Evolutionary conservation across 2,113 vertebrate species (phyloP).

Genomic region (Sebastes fasciatus): DNA sequence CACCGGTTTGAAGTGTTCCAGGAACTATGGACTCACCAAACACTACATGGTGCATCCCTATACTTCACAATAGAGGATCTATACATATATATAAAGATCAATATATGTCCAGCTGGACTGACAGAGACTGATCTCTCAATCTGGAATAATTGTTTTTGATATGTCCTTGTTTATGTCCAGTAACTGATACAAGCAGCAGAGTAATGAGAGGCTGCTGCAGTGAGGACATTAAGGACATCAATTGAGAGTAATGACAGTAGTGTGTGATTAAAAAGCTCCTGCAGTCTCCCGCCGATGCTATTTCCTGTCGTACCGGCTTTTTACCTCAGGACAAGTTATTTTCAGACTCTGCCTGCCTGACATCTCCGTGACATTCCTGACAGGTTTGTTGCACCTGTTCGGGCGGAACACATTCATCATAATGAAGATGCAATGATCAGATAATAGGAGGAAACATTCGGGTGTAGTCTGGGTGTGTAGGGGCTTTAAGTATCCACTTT

Average conservation of each 20-base stretch:
- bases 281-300: background rate
- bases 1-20: conserved; percentile 42
- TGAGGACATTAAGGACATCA: background rate
- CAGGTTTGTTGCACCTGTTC: conserved; percentile 2
- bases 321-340: background rate
- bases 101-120: no score
- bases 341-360: background rate
- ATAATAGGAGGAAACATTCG: background rate
- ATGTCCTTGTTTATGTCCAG: background rate
- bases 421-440: background rate
- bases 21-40: conserved; percentile 43
- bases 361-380: background rate
- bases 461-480: background rate
- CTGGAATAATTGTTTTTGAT: background rate
- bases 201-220: background rate
- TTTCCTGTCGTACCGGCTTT: background rate
- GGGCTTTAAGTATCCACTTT: background rate
- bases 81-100: background rate
- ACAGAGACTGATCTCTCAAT: background rate
- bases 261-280: background rate
- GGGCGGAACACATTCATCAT: background rate
- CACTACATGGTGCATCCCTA: no score
- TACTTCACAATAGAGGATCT: background rate
- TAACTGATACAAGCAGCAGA: background rate
- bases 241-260: background rate